A percentile compares a stretch with the other conserved stretches of the same genome.
These are phyloP conservation scores for Liodrosophila aerea DNA, from an alignment of 2,888 invertebrate genomes.

Conservation along the genomic window DNA sequence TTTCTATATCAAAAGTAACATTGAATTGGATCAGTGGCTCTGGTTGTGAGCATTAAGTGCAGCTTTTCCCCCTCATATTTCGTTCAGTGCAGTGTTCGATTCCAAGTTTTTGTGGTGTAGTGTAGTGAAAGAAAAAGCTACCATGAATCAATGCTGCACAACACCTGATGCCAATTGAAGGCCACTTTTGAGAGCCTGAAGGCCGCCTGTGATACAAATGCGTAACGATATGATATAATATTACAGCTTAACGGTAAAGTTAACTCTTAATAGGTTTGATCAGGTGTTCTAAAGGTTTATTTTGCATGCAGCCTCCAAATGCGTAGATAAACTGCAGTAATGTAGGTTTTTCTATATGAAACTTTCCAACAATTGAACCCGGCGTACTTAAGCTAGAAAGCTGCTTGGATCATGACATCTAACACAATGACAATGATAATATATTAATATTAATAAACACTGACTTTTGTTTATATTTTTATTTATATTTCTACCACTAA, in stretches of 20 bases:
- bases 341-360: neutral
- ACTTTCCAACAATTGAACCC: constrained; percentile 43
- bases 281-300: no score
- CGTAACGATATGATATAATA: constrained; percentile 1
- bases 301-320: constrained; percentile 74
- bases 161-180: constrained; percentile 75
- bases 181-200: constrained; percentile 63
- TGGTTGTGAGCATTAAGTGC: constrained; percentile 73
- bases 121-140: constrained; percentile 46
- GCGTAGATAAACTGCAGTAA: constrained; percentile 36
- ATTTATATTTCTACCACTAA: neutral
- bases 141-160: constrained; percentile 63
- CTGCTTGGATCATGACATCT: constrained; percentile 36
- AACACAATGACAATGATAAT: constrained; percentile 42
- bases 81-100: constrained; percentile 1
- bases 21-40: constrained; percentile 79
- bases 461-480: constrained; percentile 44
- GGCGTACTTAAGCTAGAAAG: constrained; percentile 53
- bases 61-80: constrained; percentile 47
- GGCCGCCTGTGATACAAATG: constrained; percentile 42
- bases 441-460: constrained; percentile 37
- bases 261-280: neutral
- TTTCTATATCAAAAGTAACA: constrained; percentile 61
- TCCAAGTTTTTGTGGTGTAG: neutral
- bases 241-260: neutral